phyloP scores from a whole-genome alignment of 2,888 invertebrate genomes.

The Mycalesis mineus region DNA sequence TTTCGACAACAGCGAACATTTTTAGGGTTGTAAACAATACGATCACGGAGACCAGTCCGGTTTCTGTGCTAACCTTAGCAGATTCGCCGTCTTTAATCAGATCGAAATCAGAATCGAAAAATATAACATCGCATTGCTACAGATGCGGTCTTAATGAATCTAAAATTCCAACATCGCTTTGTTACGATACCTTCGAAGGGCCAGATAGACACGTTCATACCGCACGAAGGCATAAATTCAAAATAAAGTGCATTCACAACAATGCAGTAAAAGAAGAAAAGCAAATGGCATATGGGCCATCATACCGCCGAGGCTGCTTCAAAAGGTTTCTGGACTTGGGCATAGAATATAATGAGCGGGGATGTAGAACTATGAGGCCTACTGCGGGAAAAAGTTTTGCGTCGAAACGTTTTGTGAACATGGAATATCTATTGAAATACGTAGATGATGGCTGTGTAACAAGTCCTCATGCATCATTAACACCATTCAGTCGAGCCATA shows the following conservation, averaged over 20 bases:
- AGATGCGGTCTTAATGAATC: conserved; percentile 28
- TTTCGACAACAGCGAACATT: no score
- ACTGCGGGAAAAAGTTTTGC: conserved; percentile 27
- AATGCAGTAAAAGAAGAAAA: neutral
- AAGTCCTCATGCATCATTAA: conserved; percentile 48
- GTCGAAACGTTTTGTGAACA: conserved; percentile 26
- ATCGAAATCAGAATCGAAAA: no score
- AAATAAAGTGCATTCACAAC: conserved; percentile 27
- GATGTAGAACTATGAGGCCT: conserved; percentile 32
- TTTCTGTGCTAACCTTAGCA: no score
- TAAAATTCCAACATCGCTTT: conserved; percentile 23
- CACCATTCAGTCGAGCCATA: conserved; percentile 46
- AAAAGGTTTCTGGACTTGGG: conserved; percentile 39
- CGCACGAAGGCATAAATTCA: conserved; percentile 1
- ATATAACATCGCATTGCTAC: conserved; percentile 21
- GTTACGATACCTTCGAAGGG: conserved; percentile 24
- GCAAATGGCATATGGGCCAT: conserved; percentile 19
- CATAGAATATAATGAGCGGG: conserved; percentile 35
- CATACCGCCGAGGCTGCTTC: conserved; percentile 36
- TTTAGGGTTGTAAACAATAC: neutral
- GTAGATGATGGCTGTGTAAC: conserved; percentile 41
- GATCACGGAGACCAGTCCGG: no score
- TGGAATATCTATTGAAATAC: conserved; percentile 28
- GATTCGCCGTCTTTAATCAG: no score
- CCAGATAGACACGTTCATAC: conserved; percentile 17